Percentiles rank a stretch among this genome's conserved stretches.
Evolutionary conservation across 1,140 invertebrate species (phyloP).

Genomic region (Linepithema humile): DNA sequence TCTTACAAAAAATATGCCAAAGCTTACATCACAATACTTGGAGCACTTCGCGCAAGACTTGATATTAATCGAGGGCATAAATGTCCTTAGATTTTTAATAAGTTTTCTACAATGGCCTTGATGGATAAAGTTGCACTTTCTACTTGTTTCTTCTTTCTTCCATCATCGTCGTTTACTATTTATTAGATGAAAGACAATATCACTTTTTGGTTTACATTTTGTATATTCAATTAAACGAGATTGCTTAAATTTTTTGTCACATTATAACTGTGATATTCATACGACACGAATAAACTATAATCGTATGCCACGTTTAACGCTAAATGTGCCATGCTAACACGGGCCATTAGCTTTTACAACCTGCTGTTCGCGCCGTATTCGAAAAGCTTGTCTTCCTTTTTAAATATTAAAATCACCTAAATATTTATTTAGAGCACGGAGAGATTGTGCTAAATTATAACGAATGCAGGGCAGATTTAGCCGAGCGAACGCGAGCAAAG

Average conservation of each 20-base stretch:
- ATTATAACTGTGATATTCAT: background rate
- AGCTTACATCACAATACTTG: too few species aligned
- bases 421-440: background rate
- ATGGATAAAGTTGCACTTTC: background rate
- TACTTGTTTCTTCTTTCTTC: background rate
- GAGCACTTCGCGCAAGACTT: too few species aligned
- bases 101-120: too few species aligned
- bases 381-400: background rate
- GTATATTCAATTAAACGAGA: background rate
- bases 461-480: background rate
- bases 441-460: background rate
- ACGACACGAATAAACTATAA: constrained; percentile 11
- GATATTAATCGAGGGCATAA: too few species aligned
- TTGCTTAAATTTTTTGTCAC: background rate
- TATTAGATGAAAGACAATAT: background rate
- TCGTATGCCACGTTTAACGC: constrained; percentile 1
- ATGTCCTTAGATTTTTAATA: too few species aligned
- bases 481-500: background rate
- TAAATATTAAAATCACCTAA: background rate
- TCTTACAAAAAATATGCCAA: too few species aligned
- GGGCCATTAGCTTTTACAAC: background rate
- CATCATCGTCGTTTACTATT: background rate
- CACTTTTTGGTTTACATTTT: background rate
- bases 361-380: background rate
- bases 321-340: background rate